Evolutionary conservation across 2,888 invertebrate species (phyloP).

Genomic region (Pharmacophagus antenor): DNA sequence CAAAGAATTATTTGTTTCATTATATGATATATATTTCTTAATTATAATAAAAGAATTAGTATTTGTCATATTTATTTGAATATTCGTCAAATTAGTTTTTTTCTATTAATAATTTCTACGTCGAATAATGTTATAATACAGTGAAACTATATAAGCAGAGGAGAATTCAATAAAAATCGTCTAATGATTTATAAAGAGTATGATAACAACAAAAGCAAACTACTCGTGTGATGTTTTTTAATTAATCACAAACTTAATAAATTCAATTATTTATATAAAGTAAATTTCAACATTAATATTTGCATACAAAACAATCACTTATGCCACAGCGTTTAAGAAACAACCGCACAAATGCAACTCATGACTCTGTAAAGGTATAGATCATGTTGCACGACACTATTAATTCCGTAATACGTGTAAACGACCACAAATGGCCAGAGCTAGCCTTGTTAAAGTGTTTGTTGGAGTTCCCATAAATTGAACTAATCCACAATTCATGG

Average conservation of each 20-base stretch:
- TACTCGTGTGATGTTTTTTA: background rate
- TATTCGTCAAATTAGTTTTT: too few species aligned
- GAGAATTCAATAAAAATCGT: too few species aligned
- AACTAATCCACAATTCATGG: slow-evolving; percentile 9
- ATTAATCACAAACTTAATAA: background rate
- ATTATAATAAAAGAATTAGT: too few species aligned
- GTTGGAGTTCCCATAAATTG: slow-evolving; percentile 4
- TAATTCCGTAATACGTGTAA: slow-evolving; percentile 4
- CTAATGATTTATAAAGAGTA: too few species aligned
- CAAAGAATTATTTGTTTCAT: background rate
- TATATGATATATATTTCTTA: background rate
- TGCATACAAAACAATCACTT: background rate
- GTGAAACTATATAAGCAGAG: too few species aligned
- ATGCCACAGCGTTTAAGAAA: background rate
- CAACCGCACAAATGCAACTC: background rate
- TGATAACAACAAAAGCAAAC: too few species aligned
- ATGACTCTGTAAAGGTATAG: background rate
- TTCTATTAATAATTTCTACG: too few species aligned
- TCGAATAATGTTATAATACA: too few species aligned
- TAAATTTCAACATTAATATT: too few species aligned
- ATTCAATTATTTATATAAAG: too few species aligned
- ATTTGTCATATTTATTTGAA: too few species aligned
- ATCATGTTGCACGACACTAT: background rate
- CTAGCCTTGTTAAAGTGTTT: slow-evolving; percentile 4
- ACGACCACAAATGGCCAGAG: slow-evolving; percentile 2